Evolutionary conservation across 2,797 vertebrate genomes (phyloP).

Genomic region (Moxostoma hubbsi): DNA sequence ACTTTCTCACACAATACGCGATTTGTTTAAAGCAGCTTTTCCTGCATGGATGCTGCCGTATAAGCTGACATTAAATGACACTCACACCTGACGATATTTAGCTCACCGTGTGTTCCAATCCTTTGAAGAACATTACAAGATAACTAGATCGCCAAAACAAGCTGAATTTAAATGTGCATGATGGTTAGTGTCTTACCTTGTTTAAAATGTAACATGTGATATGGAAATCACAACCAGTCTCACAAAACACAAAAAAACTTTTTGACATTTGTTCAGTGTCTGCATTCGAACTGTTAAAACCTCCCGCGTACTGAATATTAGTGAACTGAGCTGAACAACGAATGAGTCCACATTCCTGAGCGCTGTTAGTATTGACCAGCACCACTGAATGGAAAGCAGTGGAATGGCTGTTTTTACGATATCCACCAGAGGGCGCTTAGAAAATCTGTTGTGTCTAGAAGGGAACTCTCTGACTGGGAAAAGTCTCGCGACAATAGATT

Average conservation of each 20-base stretch:
- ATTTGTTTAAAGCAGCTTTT: no score
- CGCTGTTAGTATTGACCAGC: not conserved
- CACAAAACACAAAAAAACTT: not conserved
- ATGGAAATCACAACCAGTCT: not conserved
- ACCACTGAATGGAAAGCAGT: no score
- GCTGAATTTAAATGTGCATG: not conserved
- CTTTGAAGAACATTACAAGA: not conserved
- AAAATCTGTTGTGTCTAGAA: not conserved
- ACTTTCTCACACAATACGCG: no score
- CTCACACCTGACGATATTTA: not conserved
- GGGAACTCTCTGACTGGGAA: no score
- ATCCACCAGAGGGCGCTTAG: not conserved
- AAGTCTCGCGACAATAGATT: not conserved
- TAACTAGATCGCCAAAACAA: not conserved
- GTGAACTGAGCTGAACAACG: not conserved
- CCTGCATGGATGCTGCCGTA: not conserved
- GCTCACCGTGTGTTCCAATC: not conserved
- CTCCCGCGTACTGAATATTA: not conserved
- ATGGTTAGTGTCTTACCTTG: conserved; percentile 6
- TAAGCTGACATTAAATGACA: not conserved
- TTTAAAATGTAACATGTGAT: not conserved
- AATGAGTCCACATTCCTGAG: not conserved
- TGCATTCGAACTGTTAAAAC: not conserved
- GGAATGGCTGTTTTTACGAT: not conserved
- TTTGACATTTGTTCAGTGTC: not conserved